Conservation (phyloP, 1,140 invertebrate genomes). For the Grapholita molesta region DNA sequence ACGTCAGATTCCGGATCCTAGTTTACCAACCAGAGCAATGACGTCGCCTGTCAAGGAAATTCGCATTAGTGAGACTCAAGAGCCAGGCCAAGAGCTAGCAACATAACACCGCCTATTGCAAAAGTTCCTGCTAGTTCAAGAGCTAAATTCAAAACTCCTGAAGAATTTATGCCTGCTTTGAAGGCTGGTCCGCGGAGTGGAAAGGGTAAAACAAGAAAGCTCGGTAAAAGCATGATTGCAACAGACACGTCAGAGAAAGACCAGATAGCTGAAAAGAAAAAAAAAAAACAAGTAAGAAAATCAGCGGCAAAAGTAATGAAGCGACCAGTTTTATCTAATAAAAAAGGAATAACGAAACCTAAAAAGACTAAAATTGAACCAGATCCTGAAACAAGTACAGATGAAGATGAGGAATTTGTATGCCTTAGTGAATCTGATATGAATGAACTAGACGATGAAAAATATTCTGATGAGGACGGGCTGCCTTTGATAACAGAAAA, state of each 20-base stretch:
- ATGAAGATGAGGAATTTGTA: not conserved
- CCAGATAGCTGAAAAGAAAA: no score
- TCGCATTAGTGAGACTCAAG: no score
- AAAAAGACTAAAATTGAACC: not conserved
- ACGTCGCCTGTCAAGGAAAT: no score
- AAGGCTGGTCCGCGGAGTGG: conserved; percentile 16
- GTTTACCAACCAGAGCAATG: no score
- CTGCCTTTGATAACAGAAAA: not conserved
- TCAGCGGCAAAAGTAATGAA: no score
- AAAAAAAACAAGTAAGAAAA: conserved; percentile 19
- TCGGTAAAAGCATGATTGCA: conserved; percentile 18
- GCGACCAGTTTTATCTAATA: not conserved
- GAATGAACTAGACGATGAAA: not conserved
- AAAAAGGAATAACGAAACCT: not conserved
- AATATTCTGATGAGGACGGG: not conserved
- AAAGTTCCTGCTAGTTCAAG: no score
- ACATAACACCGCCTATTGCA: no score
- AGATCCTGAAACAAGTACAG: not conserved
- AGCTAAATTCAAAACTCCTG: no score
- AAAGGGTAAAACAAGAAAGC: conserved; percentile 10
- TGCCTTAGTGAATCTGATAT: not conserved
- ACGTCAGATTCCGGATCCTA: no score
- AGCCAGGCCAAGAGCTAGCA: no score
- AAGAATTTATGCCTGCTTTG: not conserved
- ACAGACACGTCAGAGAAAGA: conserved; percentile 21